Evolutionary conservation across 2,113 vertebrate species (phyloP), one percentile per base, ranked within the genome.

Genomic region (Onychostruthus taczanowskii): DNA sequence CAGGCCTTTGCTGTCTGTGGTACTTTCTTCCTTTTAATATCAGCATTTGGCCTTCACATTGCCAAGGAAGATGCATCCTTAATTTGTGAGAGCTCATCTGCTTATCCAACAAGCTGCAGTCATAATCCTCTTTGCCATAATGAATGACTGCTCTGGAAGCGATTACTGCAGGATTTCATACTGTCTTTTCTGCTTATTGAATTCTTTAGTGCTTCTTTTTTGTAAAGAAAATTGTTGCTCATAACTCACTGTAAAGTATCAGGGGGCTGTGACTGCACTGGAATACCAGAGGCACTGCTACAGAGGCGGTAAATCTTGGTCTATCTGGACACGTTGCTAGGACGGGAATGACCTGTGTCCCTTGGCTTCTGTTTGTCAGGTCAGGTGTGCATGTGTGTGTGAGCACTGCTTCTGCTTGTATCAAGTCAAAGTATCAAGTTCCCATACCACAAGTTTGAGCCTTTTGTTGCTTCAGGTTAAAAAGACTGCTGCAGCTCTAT

Each of bases 71-170:
- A 83, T 80, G 58, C 74, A 41, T 86, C 86, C 61, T 96, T 95
- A 77, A 91, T 95, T 91, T 95, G 66, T 72, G 52, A 77, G 95
- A 88, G 93, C 82, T 97, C 90, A 92, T 95, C 94, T 94, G 63
- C 61, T 96, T 95, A 95, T 91, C 91, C 86, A 58, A 56, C 78
- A 81, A 91, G 91, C 90, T 79, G 76, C 59, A 87, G 81, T 68
- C 20, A 0, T 96, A 95, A 96, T 96, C 96, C 84, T 95, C 95
- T 96, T 93, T 92, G 47, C 87, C 22, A 6, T 93, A 90, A 93
- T 83, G 55, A 97, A 76, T 82, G 73, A 84, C 89, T 77, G 70
- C 80, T 93, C 69, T 95, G 95, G 91, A 95, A 96, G 77, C 4
- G 76, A 96, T 97, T 96, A 96, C 77, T 17, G 16, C 30, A 70